These are phyloP conservation scores for Zaprionus inermis DNA, from an alignment of 1,140 invertebrate genomes.

Conservation along the genomic window DNA sequence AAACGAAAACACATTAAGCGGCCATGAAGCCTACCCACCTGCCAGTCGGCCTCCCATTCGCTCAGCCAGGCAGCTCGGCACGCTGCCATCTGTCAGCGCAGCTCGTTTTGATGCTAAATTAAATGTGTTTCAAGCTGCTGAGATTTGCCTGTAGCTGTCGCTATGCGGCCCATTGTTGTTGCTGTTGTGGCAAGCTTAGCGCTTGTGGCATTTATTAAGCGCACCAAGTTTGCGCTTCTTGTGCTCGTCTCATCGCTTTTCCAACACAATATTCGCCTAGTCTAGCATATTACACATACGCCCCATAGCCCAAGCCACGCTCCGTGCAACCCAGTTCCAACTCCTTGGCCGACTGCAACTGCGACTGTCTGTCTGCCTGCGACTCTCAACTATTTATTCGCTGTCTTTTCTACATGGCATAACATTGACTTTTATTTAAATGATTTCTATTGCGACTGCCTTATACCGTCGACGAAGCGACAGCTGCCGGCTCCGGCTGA, in stretches of 20 bases:
- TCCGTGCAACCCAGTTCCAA: background rate
- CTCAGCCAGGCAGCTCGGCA: constrained; percentile 1
- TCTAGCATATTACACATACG: constrained; percentile 72
- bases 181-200: constrained; percentile 35
- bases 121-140: constrained; percentile 66
- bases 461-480: background rate
- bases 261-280: constrained; percentile 47
- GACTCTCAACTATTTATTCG: constrained; percentile 69
- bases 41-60: too few species aligned
- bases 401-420: constrained; percentile 76
- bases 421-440: constrained; percentile 83
- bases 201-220: constrained; percentile 62
- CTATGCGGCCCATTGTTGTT: background rate
- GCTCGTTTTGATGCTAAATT: constrained; percentile 76
- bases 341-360: background rate
- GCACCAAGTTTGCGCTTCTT: constrained; percentile 35
- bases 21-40: constrained; percentile 5
- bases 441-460: constrained; percentile 68
- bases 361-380: background rate
- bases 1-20: constrained; percentile 77
- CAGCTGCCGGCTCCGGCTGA: constrained; percentile 1
- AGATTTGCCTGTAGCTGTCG: constrained; percentile 53
- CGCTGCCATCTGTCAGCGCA: constrained; percentile 67
- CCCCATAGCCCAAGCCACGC: constrained; percentile 45
- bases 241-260: constrained; percentile 26